Percentiles rank a stretch among this genome's conserved stretches.
phyloP scores from a whole-genome alignment of 2,797 vertebrate species.

The Microctenopoma lineatum region DNA sequence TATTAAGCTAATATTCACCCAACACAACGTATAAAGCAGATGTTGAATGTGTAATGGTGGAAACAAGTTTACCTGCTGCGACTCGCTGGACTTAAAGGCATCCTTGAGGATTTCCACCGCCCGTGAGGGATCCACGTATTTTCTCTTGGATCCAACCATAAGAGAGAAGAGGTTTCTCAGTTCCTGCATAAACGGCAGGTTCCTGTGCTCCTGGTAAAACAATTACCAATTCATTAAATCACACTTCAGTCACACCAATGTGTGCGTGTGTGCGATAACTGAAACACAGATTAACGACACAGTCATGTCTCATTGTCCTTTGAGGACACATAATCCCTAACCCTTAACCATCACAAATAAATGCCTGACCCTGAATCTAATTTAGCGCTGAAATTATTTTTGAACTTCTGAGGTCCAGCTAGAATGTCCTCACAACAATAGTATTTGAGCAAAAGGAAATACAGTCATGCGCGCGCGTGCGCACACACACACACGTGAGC shows the following conservation, averaged over 20 bases:
- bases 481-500: too few species aligned
- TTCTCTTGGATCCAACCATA: conserved; percentile 96
- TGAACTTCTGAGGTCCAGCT: too few species aligned
- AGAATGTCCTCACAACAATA: too few species aligned
- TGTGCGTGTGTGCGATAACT: not conserved
- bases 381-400: too few species aligned
- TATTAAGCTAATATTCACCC: not conserved
- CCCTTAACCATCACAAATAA: too few species aligned
- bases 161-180: conserved; percentile 95
- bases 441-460: too few species aligned
- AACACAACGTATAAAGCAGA: not conserved
- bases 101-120: conserved; percentile 99
- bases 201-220: conserved; percentile 90
- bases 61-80: conserved; percentile 90
- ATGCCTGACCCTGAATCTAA: too few species aligned
- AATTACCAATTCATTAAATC: not conserved
- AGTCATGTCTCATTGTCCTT: too few species aligned
- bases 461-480: too few species aligned
- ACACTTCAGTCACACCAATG: not conserved
- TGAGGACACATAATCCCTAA: too few species aligned
- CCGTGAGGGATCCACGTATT: conserved; percentile 96
- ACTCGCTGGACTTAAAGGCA: conserved; percentile 97
- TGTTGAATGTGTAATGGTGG: too few species aligned
- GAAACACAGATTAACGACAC: not conserved
- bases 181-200: conserved; percentile 98